phyloP scores from a whole-genome alignment of 2,888 invertebrate genomes.

The Drosophila neutralis region DNA sequence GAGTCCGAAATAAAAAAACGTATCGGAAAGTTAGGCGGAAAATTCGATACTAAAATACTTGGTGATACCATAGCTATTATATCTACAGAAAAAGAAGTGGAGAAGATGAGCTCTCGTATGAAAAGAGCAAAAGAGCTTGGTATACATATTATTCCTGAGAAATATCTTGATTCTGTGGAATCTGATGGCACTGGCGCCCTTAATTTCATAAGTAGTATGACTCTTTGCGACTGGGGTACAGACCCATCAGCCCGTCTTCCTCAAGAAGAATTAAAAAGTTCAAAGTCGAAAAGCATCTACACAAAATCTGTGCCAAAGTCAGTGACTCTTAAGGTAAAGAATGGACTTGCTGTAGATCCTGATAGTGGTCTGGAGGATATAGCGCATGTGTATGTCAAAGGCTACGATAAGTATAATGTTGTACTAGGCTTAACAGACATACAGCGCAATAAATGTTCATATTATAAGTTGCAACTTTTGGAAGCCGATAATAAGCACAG shows the following conservation, averaged over 20 bases:
- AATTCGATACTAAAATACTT: constrained; percentile 88
- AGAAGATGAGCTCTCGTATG: constrained; percentile 89
- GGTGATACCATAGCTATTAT: constrained; percentile 90
- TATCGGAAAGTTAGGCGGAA: constrained; percentile 91
- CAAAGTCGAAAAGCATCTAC: constrained; percentile 87
- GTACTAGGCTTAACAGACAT: constrained; percentile 95
- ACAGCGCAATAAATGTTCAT: constrained; percentile 95
- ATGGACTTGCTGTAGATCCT: constrained; percentile 96
- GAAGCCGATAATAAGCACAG: constrained; percentile 88
- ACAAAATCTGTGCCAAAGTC: constrained; percentile 87
- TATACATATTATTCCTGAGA: constrained; percentile 92
- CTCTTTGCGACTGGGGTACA: constrained; percentile 93
- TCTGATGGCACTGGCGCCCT: constrained; percentile 87
- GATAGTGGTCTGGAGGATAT: constrained; percentile 91
- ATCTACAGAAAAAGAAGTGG: constrained; percentile 89
- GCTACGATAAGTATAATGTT: constrained; percentile 88
- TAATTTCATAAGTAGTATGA: constrained; percentile 89
- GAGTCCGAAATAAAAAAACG: constrained; percentile 88
- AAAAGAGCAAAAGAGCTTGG: constrained; percentile 88
- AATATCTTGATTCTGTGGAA: constrained; percentile 89
- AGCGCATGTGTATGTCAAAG: constrained; percentile 91
- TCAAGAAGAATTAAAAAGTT: constrained; percentile 87
- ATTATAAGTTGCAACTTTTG: constrained; percentile 96
- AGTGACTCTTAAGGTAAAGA: constrained; percentile 90
- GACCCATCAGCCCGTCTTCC: constrained; percentile 85